These are phyloP conservation scores for Terebella lapidaria DNA, from an alignment of 2,888 invertebrate genomes.

Conservation along the genomic window DNA sequence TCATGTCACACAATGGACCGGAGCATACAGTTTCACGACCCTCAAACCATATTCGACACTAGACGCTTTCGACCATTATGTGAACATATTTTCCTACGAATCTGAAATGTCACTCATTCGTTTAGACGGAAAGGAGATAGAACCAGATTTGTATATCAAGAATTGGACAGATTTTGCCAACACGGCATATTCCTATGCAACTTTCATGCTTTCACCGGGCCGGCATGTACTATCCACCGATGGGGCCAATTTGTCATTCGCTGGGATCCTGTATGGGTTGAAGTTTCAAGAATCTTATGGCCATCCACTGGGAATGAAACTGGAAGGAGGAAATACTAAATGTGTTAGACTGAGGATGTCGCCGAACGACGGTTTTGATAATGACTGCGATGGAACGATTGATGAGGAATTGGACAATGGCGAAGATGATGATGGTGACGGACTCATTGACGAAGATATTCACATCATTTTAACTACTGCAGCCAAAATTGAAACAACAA, in stretches of 20 bases:
- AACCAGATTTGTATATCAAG: slow-evolving; percentile 9
- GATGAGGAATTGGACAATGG: slow-evolving; percentile 23
- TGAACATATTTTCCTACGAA: slow-evolving; percentile 11
- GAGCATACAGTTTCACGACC: slow-evolving; percentile 32
- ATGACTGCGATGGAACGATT: slow-evolving; percentile 26
- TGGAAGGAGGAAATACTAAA: not conserved
- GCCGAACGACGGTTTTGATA: slow-evolving; percentile 23
- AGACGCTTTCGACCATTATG: slow-evolving; percentile 13
- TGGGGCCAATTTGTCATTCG: slow-evolving; percentile 23
- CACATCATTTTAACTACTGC: not conserved
- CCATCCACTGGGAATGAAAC: slow-evolving; percentile 28
- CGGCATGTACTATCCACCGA: not conserved
- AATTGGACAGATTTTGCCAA: slow-evolving; percentile 13
- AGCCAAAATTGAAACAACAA: too few relatives aligned
- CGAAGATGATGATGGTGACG: slow-evolving; percentile 22
- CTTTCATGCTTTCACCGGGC: slow-evolving; percentile 1
- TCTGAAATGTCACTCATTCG: not conserved
- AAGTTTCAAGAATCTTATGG: slow-evolving; percentile 34
- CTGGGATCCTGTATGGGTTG: slow-evolving; percentile 32
- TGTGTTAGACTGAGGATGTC: slow-evolving; percentile 7
- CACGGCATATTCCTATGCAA: slow-evolving; percentile 7
- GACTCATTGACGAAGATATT: slow-evolving; percentile 23
- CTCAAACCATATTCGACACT: slow-evolving; percentile 7
- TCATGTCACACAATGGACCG: slow-evolving; percentile 28
- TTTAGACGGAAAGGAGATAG: slow-evolving; percentile 8